A percentile compares a stretch with the other conserved stretches of the same genome.
Conservation (phyloP, 2,888 invertebrate genomes). For the Athrips mouffetella region DNA sequence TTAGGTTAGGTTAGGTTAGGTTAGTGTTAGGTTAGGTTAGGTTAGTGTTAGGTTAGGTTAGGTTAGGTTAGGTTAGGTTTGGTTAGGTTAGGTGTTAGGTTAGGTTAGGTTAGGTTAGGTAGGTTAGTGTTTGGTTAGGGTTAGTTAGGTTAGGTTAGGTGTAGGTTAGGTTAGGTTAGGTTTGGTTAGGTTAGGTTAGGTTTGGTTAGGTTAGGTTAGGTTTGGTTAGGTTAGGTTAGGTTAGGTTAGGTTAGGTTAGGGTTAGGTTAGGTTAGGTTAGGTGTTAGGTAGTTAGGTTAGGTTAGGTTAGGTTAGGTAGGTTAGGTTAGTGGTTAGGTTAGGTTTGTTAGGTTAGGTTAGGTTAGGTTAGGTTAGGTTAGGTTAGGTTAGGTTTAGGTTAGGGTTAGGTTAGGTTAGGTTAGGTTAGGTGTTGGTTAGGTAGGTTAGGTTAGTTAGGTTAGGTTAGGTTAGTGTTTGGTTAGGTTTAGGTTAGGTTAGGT, state of each 20-base stretch:
- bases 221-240: constrained; percentile 31
- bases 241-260: constrained; percentile 30
- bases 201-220: constrained; percentile 31
- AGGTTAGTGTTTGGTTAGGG: constrained; percentile 22
- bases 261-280: constrained; percentile 31
- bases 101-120: constrained; percentile 24
- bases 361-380: constrained; percentile 26
- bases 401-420: constrained; percentile 28
- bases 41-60: constrained; percentile 24
- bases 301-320: constrained; percentile 25
- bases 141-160: constrained; percentile 24
- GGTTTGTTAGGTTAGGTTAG: constrained; percentile 26
- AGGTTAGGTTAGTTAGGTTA: constrained; percentile 27
- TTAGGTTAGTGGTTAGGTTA: constrained; percentile 23
- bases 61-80: constrained; percentile 25
- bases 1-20: constrained; percentile 22
- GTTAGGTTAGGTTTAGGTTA: constrained; percentile 27
- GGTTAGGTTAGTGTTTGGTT: constrained; percentile 26
- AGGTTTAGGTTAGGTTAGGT: constrained; percentile 23
- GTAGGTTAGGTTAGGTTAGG: constrained; percentile 25
- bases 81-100: constrained; percentile 22
- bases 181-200: constrained; percentile 29
- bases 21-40: constrained; percentile 21
- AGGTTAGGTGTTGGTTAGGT: constrained; percentile 28
- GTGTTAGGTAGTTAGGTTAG: constrained; percentile 20